These are phyloP conservation scores for Pyrocoelia pectoralis DNA, from an alignment of 2,888 invertebrate species.

Conservation along the genomic window DNA sequence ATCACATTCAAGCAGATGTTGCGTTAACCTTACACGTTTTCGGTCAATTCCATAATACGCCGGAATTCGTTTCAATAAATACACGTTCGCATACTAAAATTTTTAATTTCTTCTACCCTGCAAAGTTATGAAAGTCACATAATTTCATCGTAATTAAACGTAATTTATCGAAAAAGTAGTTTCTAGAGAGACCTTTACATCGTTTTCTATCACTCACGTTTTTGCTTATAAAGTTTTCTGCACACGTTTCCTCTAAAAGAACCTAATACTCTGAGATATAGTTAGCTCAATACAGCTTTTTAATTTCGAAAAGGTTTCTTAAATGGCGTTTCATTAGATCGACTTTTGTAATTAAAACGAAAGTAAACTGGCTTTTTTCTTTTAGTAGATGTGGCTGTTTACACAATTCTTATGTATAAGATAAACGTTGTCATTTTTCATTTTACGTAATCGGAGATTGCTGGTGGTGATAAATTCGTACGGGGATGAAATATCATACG, in stretches of 20 bases:
- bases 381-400: background rate
- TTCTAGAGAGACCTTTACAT: background rate
- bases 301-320: background rate
- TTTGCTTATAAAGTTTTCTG: conserved; percentile 1
- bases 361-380: background rate
- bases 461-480: conserved; percentile 24
- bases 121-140: background rate
- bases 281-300: background rate
- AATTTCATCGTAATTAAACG: background rate
- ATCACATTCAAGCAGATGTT: too few species aligned
- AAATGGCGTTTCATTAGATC: background rate
- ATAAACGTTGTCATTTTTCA: conserved; percentile 25
- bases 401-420: background rate
- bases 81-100: too few species aligned
- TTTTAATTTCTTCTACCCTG: too few species aligned
- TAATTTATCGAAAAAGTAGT: background rate
- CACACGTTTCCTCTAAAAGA: background rate
- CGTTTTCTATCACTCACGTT: background rate
- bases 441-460: conserved; percentile 26
- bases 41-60: too few species aligned
- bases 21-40: too few species aligned
- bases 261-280: background rate
- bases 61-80: too few species aligned
- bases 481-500: conserved; percentile 27
- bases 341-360: background rate